Percentiles rank a stretch among this genome's conserved stretches.
phyloP scores from a whole-genome alignment of 2,888 invertebrate species.

The Erpobdella octoculata region DNA sequence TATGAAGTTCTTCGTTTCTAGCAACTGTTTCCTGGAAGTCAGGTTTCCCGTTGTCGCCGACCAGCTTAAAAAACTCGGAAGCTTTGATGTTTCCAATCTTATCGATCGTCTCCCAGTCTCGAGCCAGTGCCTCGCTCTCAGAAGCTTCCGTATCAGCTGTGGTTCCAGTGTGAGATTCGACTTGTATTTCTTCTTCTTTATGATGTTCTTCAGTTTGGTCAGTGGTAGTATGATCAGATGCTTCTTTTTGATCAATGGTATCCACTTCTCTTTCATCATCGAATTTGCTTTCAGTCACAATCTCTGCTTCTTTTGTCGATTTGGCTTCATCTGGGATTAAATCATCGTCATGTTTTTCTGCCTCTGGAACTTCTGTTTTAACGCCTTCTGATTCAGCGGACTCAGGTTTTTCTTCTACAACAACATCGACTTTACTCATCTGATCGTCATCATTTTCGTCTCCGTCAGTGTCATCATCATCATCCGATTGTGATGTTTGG shows the following conservation, averaged over 20 bases:
- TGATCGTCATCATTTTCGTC: not conserved
- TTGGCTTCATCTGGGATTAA: too few relatives aligned
- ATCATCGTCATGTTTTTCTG: not conserved
- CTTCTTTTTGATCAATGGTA: too few relatives aligned
- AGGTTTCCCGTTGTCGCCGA: not conserved
- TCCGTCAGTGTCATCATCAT: not conserved
- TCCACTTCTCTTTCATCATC: too few relatives aligned
- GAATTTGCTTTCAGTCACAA: not conserved
- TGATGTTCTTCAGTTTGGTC: not conserved
- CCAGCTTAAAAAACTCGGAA: not conserved
- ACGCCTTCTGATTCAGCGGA: not conserved
- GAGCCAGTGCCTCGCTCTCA: not conserved
- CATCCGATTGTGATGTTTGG: not conserved
- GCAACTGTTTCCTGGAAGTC: not conserved
- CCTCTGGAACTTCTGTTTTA: not conserved
- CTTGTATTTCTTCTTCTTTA: not conserved
- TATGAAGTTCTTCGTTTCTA: not conserved
- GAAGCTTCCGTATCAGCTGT: not conserved
- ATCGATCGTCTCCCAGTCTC: not conserved
- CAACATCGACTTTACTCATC: not conserved
- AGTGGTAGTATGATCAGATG: too few relatives aligned
- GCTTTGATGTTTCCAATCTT: slow-evolving; percentile 4
- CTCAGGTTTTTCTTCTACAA: not conserved
- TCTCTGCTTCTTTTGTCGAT: too few relatives aligned
- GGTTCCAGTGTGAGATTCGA: not conserved